Evolutionary conservation across 2,888 invertebrate genomes (phyloP), one percentile per base, ranked within the genome.

Genomic region (Smittia sp.): DNA sequence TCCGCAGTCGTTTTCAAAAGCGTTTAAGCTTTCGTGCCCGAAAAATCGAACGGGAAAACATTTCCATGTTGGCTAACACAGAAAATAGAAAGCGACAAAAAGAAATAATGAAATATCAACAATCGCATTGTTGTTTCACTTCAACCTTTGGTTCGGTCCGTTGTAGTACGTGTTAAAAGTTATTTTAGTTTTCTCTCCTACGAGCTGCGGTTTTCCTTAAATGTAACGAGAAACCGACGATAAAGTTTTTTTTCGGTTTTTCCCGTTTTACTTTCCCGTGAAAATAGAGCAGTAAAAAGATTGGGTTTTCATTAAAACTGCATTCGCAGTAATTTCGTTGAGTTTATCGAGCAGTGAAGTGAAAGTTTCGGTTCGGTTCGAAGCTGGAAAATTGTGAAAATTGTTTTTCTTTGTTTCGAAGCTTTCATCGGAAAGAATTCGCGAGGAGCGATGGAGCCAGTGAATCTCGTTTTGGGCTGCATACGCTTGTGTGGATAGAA

Each of bases 81-180:
- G 22, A 25, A 63, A 18, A 18, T 4, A 22, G 58, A 58, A 63
- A 63, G 27, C 63, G 63, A 63, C 63, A 63, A 63, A 72, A 72
- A 68, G n/a, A 70, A 38, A 70, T 70, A 70, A 70, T 70, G 70
- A 70, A 72, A 72, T 72, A 72, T 72, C 72, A 72, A 72, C 72
- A 72, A 72, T 72, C 58, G 72, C 62, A 38, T 72, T 72, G 72
- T 72, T 72, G 72, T 72, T 72, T 72, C 72, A 72, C 72, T 72
- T 63, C 63, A 63, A 63, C 63, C 63, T 63, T 62, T 72, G 72
- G 62, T 72, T 72, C 38, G 39, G 72, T 72, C 72, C 62, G 72
- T 72, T 41, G 69, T 69, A 69, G 52, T 69, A 69, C 25, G 72
- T 72, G 72, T 72, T 72, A 72, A 62, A 27, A 69, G 27, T 52